These are phyloP conservation scores for Globodera ellingtonae DNA, from an alignment of 1,140 invertebrate species.

Conservation along the genomic window DNA sequence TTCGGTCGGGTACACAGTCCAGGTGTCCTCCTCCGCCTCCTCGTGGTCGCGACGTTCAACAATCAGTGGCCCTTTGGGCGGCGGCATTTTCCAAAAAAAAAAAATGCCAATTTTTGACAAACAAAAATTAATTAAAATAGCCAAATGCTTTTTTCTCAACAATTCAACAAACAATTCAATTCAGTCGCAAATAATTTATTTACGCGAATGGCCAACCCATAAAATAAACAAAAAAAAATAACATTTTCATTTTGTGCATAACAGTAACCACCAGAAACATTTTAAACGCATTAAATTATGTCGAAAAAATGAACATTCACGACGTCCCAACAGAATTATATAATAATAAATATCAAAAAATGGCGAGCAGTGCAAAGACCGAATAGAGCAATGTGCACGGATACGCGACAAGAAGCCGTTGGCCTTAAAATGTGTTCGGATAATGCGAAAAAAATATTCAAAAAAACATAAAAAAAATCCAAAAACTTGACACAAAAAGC, in stretches of 20 bases:
- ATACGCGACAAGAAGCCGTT: conserved; percentile 87
- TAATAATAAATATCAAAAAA: conserved; percentile 71
- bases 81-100: background rate
- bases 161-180: background rate
- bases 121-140: background rate
- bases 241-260: background rate
- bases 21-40: conserved; percentile 16
- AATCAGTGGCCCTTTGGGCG: background rate
- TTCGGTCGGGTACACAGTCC: conserved; percentile 36
- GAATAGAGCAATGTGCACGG: conserved; percentile 92
- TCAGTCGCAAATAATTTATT: conserved; percentile 10
- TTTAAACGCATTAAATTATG: background rate
- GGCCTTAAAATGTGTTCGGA: conserved; percentile 69
- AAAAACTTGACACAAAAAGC: background rate
- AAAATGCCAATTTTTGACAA: background rate
- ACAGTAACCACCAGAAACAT: no score
- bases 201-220: background rate
- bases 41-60: conserved; percentile 3
- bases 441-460: no score
- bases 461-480: conserved; percentile 5
- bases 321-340: no score
- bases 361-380: conserved; percentile 87
- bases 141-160: background rate
- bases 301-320: background rate
- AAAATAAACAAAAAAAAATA: no score